Percentiles rank a stretch among this genome's conserved stretches.
Conservation (phyloP, 2,888 invertebrate species). For the Cosmorhoe ocellata region DNA sequence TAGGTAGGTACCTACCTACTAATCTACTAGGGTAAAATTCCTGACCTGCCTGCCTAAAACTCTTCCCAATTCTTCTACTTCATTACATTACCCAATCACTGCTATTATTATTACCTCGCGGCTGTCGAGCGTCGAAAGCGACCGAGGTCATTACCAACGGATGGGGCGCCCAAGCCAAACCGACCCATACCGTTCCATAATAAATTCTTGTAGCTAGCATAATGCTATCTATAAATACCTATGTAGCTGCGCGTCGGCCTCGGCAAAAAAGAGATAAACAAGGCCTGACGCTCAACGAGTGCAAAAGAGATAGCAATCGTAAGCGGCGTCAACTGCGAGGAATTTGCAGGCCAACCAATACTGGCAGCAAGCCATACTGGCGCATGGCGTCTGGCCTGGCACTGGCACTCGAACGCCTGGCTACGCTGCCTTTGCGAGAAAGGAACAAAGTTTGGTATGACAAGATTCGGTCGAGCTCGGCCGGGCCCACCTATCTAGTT, state of each 20-base stretch:
- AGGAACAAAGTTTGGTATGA: constrained; percentile 54
- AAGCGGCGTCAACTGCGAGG: constrained; percentile 52
- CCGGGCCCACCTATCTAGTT: neutral
- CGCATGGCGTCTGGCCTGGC: constrained; percentile 46
- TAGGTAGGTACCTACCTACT: too few species aligned
- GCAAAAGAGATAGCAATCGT: constrained; percentile 47
- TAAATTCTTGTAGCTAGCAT: constrained; percentile 5
- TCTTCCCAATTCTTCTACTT: too few species aligned
- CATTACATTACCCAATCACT: too few species aligned
- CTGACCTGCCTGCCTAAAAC: too few species aligned
- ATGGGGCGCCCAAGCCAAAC: constrained; percentile 5
- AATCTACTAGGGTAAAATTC: too few species aligned
- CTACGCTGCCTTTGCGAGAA: constrained; percentile 57
- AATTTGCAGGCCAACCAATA: constrained; percentile 67
- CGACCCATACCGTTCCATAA: constrained; percentile 17
- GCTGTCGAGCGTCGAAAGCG: neutral
- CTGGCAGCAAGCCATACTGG: constrained; percentile 65
- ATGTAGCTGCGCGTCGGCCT: constrained; percentile 8
- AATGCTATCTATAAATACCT: constrained; percentile 8
- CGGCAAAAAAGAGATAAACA: constrained; percentile 42
- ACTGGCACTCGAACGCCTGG: constrained; percentile 39
- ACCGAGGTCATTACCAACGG: constrained; percentile 16
- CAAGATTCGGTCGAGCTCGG: constrained; percentile 42
- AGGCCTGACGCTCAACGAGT: constrained; percentile 29
- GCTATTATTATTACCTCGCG: too few species aligned